Base-by-base conservation (phyloP, 2,888 invertebrate genomes). In the Chloroclysta siterata region DNA sequence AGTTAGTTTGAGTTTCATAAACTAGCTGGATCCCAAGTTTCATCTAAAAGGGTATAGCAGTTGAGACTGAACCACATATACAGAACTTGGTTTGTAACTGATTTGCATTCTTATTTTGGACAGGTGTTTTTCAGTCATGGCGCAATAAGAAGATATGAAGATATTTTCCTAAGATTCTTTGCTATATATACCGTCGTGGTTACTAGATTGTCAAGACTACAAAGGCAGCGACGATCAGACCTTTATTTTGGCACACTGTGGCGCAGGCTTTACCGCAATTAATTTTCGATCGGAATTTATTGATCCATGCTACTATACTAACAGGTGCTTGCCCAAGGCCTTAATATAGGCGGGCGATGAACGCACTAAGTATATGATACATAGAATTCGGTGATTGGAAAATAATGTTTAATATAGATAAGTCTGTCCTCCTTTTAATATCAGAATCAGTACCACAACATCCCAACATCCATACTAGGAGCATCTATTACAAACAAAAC, bases 251-350 rank as follows among this genome's bases (percentile, higher is more conserved):
- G 33, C 28, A n/a, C 42, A 44, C 15, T 44, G 53, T 46, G 17
- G 15, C 39, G n/a, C 36, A 44, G 15, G 53, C 48, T 22, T 46
- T 44, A 59, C 55, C 44, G 54, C 54, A 47, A 59, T 63, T 47
- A 59, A 44, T 59, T 41, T 52, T 52, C 47, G 46, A 55, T 59
- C 54, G 29, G 36, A 54, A 42, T 57, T 53, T 60, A 53, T 61
- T 60, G 65, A 57, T 61, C 53, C 15, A 53, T 33, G 62, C 13
- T 47, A 46, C 51, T 15, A 33, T 15, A 44, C 44, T 11, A 60
- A 46, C 63, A 59, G 63, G 63, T 63, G 63, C 28, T 46, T 22
- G 63, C 63, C 54, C 54, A 59, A 63, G 59, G 63, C 54, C 51
- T 63, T 46, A 58, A 50, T 52, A 59, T 41, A 54, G 17, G 51